phyloP scores from a whole-genome alignment of 1,140 invertebrate genomes.

The Euura saliciscinereae region DNA sequence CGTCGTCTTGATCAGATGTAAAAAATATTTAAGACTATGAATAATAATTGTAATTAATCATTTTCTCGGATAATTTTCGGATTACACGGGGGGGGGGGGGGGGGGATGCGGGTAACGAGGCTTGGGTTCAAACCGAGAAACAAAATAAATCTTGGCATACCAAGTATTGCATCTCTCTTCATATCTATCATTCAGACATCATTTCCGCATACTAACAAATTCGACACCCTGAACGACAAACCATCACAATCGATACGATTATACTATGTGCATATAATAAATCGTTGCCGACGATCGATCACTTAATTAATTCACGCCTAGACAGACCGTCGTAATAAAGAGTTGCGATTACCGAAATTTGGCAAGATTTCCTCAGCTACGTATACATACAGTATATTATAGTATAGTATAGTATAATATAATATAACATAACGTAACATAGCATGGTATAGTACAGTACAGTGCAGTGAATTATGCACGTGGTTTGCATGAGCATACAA shows the following conservation, averaged over 20 bases:
- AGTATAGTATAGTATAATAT: too few species aligned
- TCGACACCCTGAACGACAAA: background rate
- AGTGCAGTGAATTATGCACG: slow-evolving; percentile 23
- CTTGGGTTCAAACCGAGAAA: background rate
- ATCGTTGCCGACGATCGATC: too few species aligned
- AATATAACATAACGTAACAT: too few species aligned
- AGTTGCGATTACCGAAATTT: background rate
- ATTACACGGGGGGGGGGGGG: background rate
- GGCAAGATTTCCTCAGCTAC: background rate
- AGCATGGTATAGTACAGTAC: too few species aligned
- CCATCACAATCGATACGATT: too few species aligned
- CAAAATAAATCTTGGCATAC: background rate
- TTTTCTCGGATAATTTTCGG: too few species aligned
- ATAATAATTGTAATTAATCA: background rate
- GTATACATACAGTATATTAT: background rate
- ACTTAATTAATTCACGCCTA: too few species aligned
- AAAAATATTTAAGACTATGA: background rate
- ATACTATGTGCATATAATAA: too few species aligned
- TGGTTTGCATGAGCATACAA: too few species aligned
- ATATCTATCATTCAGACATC: background rate
- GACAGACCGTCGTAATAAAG: too few species aligned
- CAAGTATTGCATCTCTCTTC: background rate
- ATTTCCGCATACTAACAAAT: background rate
- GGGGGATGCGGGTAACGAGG: background rate
- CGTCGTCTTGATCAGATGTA: background rate